Evolutionary conservation across 1,140 invertebrate species (phyloP), one percentile per base, ranked within the genome.

Genomic region (Euglossa dilemma): DNA sequence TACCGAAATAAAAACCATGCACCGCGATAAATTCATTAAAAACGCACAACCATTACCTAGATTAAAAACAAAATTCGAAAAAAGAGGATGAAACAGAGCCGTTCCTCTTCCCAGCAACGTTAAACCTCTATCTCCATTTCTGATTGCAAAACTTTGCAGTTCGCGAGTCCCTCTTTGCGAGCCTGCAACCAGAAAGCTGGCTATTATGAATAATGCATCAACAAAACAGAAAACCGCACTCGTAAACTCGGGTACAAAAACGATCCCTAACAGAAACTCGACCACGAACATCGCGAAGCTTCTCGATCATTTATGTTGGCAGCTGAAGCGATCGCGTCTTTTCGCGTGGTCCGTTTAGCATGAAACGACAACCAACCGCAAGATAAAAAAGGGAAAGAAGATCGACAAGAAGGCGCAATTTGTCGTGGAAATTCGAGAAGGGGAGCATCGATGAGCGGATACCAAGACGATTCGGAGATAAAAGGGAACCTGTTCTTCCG

Each of bases 401-500:
- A 6, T 25, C 2, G 50, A 63, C 23, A 47, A 69, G 61, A 83
- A 52, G 23, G 18, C 56, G 20, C 20, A 69, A 78, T 63, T 70
- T 36, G 74, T 61, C 25, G 11, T 3, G 18, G 52, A 52, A 61
- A 50, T 66, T 70, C 36, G 74, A 63, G 74, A 77, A 78, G 80
- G 74, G 74, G 74, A 54, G 28, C 45, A 36, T 47, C 23, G n/a
- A 54, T 63, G 23, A 0, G 70, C 23, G 6, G n/a, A 54, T 63
- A 11, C 8, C 70, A 43, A 25, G 70, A 61, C 23, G 50, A 69
- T 77, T 72, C 20, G 18, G 77, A 81, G 59, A 80, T 57, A 75
- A 71, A 87, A 85, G 78, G 79, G 87, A 92, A 93, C 92, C 91
- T 89, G 92, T 92, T 89, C 85, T 77, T 85, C 87, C 28, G 72